Conservation (phyloP, 2,113 vertebrate species). For the Pitta sordida region DNA sequence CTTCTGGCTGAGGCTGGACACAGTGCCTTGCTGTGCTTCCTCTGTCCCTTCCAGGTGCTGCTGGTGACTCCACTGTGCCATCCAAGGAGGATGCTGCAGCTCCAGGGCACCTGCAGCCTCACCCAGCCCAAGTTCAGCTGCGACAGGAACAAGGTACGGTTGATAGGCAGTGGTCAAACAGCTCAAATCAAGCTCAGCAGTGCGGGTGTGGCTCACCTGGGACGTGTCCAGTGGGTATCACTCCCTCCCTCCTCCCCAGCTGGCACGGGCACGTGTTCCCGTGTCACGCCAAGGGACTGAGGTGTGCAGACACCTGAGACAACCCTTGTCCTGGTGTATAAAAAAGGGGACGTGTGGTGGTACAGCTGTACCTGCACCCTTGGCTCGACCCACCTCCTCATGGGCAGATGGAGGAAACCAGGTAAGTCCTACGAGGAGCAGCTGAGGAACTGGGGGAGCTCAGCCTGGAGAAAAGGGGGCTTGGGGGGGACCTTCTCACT, state of each 20-base stretch:
- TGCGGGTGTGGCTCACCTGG: neutral
- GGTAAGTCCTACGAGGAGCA: accelerated
- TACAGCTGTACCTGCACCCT: accelerated
- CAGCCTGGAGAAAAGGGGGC: neutral
- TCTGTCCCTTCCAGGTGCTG: neutral
- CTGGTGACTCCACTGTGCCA: neutral
- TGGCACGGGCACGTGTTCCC: accelerated
- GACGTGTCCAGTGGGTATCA: neutral
- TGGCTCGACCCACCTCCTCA: neutral
- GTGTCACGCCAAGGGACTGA: accelerated
- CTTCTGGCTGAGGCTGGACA: neutral
- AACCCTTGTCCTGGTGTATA: accelerated
- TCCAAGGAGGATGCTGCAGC: neutral
- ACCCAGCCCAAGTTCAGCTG: neutral
- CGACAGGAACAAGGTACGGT: neutral
- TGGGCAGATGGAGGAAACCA: accelerated
- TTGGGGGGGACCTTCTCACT: neutral
- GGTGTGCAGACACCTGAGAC: neutral
- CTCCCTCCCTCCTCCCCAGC: neutral
- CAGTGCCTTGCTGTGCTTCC: neutral
- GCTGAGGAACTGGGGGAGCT: neutral
- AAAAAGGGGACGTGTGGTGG: neutral
- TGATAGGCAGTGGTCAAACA: neutral
- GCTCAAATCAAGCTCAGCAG: neutral
- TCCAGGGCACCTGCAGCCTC: neutral